A percentile compares a stretch with the other conserved stretches of the same genome.
Evolutionary conservation across 1,140 invertebrate species (phyloP).

Genomic region (Orchestia grillus): DNA sequence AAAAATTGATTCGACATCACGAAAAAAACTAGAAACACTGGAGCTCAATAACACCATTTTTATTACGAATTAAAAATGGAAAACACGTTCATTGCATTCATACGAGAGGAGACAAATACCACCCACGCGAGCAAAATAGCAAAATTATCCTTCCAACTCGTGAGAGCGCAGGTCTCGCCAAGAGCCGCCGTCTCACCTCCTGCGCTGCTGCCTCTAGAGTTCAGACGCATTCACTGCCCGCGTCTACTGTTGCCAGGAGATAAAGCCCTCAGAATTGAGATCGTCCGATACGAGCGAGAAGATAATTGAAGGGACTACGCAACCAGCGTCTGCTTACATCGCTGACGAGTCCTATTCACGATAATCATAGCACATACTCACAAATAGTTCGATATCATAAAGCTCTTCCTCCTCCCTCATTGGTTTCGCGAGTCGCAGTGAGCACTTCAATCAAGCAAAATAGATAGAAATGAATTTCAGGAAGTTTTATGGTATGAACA

Average conservation of each 20-base stretch:
- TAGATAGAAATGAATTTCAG: no score
- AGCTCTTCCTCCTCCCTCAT: neutral
- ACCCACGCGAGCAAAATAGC: neutral
- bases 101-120: neutral
- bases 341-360: neutral
- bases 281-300: neutral
- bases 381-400: neutral
- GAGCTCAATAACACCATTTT: neutral
- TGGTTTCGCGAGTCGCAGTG: neutral
- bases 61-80: neutral
- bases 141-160: neutral
- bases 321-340: neutral
- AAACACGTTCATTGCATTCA: neutral
- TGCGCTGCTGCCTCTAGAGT: neutral
- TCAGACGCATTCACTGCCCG: neutral
- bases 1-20: no score
- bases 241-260: neutral
- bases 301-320: neutral
- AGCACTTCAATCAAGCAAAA: neutral
- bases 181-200: neutral
- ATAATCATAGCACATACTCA: neutral
- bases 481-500: no score
- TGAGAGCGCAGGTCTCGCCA: neutral
- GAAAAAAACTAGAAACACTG: no score
- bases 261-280: neutral